Conservation (phyloP, 2,797 vertebrate genomes). For the Fratercula arctica region DNA sequence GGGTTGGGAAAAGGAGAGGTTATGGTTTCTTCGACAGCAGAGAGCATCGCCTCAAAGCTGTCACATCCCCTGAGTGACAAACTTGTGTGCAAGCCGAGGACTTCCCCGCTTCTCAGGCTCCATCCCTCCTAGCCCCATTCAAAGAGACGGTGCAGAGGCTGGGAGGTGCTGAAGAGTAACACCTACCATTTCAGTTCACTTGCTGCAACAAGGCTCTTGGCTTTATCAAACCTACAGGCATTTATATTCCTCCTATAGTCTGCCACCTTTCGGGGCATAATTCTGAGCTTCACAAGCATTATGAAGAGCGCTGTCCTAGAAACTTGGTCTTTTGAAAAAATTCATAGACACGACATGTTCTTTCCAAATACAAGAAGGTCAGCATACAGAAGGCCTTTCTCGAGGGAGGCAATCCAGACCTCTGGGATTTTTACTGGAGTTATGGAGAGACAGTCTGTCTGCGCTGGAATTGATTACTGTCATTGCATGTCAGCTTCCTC, state of each 20-base stretch:
- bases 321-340: neutral
- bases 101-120: neutral
- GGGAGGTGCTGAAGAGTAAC: neutral
- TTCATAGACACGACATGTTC: neutral
- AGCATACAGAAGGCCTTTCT: slow-evolving; percentile 22
- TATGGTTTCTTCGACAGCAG: neutral
- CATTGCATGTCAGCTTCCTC: slow-evolving; percentile 53
- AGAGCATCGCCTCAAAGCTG: neutral
- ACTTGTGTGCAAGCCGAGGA: neutral
- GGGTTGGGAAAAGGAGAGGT: neutral
- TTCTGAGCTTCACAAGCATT: neutral
- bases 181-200: neutral
- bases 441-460: slow-evolving; percentile 46
- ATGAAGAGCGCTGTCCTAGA: neutral
- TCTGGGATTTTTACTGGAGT: slow-evolving; percentile 54
- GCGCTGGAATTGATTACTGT: slow-evolving; percentile 67
- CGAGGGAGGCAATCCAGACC: slow-evolving; percentile 9
- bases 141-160: neutral
- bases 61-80: neutral
- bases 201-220: neutral
- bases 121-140: neutral
- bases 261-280: neutral
- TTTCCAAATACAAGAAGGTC: slow-evolving; percentile 23
- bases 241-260: neutral
- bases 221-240: neutral